Percentiles rank a stretch among this genome's conserved stretches.
These are phyloP conservation scores for Argentina silus DNA, from an alignment of 2,797 vertebrate species.

Conservation along the genomic window DNA sequence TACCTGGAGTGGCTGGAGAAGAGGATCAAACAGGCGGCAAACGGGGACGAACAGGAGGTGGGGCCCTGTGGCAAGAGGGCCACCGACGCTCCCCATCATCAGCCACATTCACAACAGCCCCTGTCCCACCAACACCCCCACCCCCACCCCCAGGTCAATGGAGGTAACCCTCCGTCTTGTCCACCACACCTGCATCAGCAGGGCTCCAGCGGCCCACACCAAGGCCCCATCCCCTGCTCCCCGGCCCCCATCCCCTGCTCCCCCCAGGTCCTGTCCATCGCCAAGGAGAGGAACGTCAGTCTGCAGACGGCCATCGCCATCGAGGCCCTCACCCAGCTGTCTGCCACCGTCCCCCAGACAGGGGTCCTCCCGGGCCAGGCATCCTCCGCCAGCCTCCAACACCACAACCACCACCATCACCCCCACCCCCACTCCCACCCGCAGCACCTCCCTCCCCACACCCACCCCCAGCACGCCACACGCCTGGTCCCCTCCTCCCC, in stretches of 20 bases:
- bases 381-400: conserved; percentile 55
- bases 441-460: conserved; percentile 52
- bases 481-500: conserved; percentile 64
- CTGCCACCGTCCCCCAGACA: conserved; percentile 81
- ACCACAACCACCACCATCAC: conserved; percentile 42
- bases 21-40: conserved; percentile 88
- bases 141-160: conserved; percentile 62
- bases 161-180: conserved; percentile 52
- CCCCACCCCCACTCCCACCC: conserved; percentile 60
- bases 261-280: conserved; percentile 91
- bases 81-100: conserved; percentile 58
- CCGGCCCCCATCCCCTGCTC: conserved; percentile 88
- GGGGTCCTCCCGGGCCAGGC: conserved; percentile 58
- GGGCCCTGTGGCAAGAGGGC: conserved; percentile 63
- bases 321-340: conserved; percentile 95
- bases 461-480: conserved; percentile 59
- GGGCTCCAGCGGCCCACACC: conserved; percentile 44
- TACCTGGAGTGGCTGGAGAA: conserved; percentile 98
- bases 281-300: conserved; percentile 97
- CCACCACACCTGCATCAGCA: conserved; percentile 66
- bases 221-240: conserved; percentile 60
- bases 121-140: conserved; percentile 56
- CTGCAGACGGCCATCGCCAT: conserved; percentile 98
- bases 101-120: conserved; percentile 59
- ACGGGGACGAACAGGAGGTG: conserved; percentile 71